Percentiles rank a stretch among this genome's conserved stretches.
phyloP scores from a whole-genome alignment of 2,113 vertebrate genomes.

The Myodes glareolus region DNA sequence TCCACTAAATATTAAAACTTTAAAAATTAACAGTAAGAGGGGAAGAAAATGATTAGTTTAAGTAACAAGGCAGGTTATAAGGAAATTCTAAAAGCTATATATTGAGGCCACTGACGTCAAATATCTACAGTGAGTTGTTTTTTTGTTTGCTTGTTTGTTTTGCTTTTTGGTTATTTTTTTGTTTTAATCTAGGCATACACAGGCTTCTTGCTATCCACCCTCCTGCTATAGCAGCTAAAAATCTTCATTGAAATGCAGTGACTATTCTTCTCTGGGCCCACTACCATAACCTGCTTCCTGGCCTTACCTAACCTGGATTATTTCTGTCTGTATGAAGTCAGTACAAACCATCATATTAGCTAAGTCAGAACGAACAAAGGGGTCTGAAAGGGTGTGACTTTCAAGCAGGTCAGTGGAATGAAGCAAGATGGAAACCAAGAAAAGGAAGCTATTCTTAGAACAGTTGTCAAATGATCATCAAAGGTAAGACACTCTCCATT shows the following conservation, averaged over 20 bases:
- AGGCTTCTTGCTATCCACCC: neutral
- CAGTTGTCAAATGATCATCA: neutral
- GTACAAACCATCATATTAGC: neutral
- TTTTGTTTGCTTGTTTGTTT: too few relatives aligned
- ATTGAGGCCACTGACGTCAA: neutral
- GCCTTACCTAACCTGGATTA: neutral
- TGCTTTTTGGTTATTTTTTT: too few relatives aligned
- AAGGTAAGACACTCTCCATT: neutral
- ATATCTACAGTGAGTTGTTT: neutral
- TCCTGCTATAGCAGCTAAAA: neutral
- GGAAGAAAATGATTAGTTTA: neutral
- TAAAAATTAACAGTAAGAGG: constrained; percentile 40
- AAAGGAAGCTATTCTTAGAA: neutral
- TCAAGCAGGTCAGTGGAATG: neutral
- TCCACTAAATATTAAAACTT: neutral
- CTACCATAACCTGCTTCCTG: neutral
- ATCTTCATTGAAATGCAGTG: neutral
- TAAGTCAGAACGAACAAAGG: constrained; percentile 16
- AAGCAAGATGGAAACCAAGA: neutral
- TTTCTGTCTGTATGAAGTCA: neutral
- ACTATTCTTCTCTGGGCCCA: neutral
- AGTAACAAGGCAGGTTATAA: neutral
- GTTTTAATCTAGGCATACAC: neutral
- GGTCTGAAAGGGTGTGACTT: neutral
- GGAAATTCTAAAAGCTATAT: constrained; percentile 7